Base-by-base conservation (phyloP, 2,113 vertebrate genomes). In the Microcebus ravelobensis region DNA sequence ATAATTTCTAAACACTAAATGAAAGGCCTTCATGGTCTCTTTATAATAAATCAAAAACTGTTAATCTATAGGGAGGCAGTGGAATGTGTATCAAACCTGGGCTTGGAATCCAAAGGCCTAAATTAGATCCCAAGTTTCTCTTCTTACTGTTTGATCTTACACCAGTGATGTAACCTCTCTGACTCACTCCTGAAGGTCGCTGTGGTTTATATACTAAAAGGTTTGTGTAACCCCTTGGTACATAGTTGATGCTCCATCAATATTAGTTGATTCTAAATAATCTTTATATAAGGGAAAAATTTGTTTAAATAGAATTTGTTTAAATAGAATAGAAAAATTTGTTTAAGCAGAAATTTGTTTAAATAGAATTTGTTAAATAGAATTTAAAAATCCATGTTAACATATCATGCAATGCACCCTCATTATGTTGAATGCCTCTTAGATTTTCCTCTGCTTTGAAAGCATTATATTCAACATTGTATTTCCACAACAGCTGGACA, bases 401-500 rank as follows among this genome's bases (percentile, higher is more conserved):
- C 3, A 45, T 31, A 42, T 1, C 52, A 39, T 27, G 5, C 23
- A 7, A 0, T 27, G 7, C 36, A 4, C 39, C 10, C 29, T 55
- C 25, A 39, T 27, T 70, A 15, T n/a, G 8, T 10, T 52, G 34
- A 45, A 0, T 57, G 23, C 76, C 52, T 42, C 18, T 36, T 63
- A 39, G 17, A 42, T 59, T 92, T 83, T 59, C 42, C 36, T 94
- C 36, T 82, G 6, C 34, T 70, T 85, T 34, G 34, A 39, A 81
- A 85, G 20, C 15, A 48, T 68, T 95, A 15, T 59, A n/a, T 83
- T 88, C 68, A 79, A 71, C 79, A 39, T 55, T 8, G 0, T 23
- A 48, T 87, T 95, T 96, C 39, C 57, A 76, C 76, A 96, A 42
- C 48, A 91, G 73, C 67, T 81, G 42, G 82, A 31, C 91, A 48